A percentile compares a stretch with the other conserved stretches of the same genome.
Evolutionary conservation across 1,140 invertebrate species (phyloP).

Genomic region (Nebria ingens): DNA sequence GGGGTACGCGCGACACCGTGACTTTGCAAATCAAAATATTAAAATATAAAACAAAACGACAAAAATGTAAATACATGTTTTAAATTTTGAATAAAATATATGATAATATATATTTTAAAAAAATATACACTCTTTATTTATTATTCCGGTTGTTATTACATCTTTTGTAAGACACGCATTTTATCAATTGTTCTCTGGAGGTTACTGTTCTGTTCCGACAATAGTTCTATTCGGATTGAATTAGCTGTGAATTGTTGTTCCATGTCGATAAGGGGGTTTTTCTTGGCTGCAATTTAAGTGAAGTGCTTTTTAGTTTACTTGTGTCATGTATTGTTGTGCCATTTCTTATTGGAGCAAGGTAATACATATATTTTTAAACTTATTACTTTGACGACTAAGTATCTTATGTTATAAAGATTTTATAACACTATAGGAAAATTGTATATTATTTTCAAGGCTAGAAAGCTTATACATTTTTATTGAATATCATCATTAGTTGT

Average conservation of each 20-base stretch:
- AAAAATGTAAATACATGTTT: not conserved
- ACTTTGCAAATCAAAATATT: not conserved
- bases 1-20: not conserved
- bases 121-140: not conserved
- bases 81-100: slow-evolving; percentile 1
- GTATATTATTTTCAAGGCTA: no score
- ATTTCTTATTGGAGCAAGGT: no score
- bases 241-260: not conserved
- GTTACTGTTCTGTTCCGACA: not conserved
- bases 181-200: not conserved
- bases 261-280: not conserved
- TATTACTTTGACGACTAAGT: no score
- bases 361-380: no score
- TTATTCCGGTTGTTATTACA: no score
- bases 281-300: not conserved
- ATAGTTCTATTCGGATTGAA: not conserved
- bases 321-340: no score
- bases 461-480: no score
- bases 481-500: no score
- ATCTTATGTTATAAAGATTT: no score
- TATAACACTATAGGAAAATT: no score
- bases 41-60: not conserved
- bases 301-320: no score
- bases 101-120: slow-evolving; percentile 1
- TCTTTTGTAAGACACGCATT: not conserved